Evolutionary conservation across 1,140 invertebrate genomes (phyloP).

Genomic region (Drosophila kanapiae): DNA sequence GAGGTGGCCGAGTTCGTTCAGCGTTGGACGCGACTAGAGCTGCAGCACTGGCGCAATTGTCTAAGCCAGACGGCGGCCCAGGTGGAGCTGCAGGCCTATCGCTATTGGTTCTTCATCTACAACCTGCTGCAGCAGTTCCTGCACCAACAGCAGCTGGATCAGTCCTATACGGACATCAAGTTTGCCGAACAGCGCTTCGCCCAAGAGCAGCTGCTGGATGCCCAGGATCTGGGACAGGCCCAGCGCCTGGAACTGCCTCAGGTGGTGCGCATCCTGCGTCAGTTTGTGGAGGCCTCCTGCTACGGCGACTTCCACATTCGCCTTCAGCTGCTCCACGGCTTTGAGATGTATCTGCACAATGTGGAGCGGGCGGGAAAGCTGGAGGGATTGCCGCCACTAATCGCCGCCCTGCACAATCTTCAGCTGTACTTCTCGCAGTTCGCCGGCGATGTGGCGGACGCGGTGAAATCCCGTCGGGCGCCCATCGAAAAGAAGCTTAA

Average conservation of each 20-base stretch:
- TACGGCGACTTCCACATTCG: conserved; percentile 94
- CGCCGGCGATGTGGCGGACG: conserved; percentile 87
- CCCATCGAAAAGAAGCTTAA: conserved; percentile 97
- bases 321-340: conserved; percentile 89
- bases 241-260: conserved; percentile 53
- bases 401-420: conserved; percentile 93
- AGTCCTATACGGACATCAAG: conserved; percentile 57
- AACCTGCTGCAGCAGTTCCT: conserved; percentile 88
- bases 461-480: conserved; percentile 88
- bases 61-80: conserved; percentile 89
- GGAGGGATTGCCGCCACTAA: conserved; percentile 77
- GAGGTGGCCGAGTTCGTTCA: conserved; percentile 93
- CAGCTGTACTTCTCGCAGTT: conserved; percentile 95
- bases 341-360: conserved; percentile 78
- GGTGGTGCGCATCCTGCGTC: conserved; percentile 88
- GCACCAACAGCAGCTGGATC: conserved; percentile 50
- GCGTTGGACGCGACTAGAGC: conserved; percentile 96
- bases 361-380: conserved; percentile 50
- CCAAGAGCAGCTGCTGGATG: conserved; percentile 51
- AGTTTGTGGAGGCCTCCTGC: conserved; percentile 94
- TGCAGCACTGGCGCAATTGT: conserved; percentile 94
- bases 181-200: conserved; percentile 68
- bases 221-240: conserved; percentile 31
- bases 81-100: conserved; percentile 88
- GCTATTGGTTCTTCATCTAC: conserved; percentile 97